Evolutionary conservation across 2,113 vertebrate genomes (phyloP).

Genomic region (Gulo gulo): DNA sequence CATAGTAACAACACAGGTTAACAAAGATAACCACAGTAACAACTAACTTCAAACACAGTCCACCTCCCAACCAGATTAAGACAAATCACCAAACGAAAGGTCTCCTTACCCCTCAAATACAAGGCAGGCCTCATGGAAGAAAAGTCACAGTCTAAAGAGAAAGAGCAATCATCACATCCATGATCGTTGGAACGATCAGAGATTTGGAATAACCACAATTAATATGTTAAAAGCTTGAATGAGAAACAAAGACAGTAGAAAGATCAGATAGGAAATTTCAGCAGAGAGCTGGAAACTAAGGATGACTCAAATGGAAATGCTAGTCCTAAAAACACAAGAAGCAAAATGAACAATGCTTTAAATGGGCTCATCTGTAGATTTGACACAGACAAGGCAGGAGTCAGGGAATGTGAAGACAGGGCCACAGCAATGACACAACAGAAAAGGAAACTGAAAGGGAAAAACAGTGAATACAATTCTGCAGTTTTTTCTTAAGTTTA

Average conservation of each 20-base stretch:
- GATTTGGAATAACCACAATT: background rate
- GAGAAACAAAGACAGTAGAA: constrained; percentile 12
- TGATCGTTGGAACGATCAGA: background rate
- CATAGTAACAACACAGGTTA: constrained; percentile 5
- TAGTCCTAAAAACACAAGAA: constrained; percentile 32
- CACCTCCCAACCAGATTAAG: background rate
- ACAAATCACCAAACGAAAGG: background rate
- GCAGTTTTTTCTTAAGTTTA: background rate
- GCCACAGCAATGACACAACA: background rate
- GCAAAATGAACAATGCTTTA: background rate
- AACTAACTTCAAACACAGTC: background rate
- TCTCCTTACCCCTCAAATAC: background rate
- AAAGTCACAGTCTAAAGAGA: background rate
- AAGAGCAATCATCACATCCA: background rate
- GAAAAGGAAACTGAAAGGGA: background rate
- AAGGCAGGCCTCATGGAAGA: background rate
- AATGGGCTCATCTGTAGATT: background rate
- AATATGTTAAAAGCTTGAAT: background rate
- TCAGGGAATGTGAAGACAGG: background rate
- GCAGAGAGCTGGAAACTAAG: background rate
- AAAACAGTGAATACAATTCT: background rate
- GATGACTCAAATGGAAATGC: background rate
- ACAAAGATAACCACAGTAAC: background rate
- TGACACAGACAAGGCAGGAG: background rate
- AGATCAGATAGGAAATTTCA: constrained; percentile 10